These are phyloP conservation scores for Tiaroga cobitis DNA, from an alignment of 2,797 vertebrate species.

Conservation along the genomic window DNA sequence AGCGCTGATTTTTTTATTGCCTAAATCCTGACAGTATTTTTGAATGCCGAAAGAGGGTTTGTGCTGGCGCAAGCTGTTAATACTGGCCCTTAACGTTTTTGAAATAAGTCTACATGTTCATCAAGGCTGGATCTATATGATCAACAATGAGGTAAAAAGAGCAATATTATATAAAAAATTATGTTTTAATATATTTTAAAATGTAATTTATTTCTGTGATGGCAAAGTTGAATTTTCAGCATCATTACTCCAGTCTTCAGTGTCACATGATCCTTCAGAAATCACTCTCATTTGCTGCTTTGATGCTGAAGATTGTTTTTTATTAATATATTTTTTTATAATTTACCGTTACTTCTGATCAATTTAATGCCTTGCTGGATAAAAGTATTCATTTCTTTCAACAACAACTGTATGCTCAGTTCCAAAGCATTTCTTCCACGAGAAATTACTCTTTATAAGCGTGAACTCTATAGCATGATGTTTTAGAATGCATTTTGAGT, in stretches of 20 bases:
- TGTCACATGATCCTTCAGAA: not conserved
- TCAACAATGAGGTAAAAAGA: not conserved
- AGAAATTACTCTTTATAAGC: not conserved
- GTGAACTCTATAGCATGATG: not conserved
- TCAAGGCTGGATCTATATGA: not conserved
- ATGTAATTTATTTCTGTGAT: not conserved
- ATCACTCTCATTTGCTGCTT: not conserved
- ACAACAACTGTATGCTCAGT: too few relatives aligned
- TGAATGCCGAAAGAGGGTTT: too few relatives aligned
- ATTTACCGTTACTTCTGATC: not conserved
- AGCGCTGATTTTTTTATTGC: too few relatives aligned
- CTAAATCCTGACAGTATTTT: too few relatives aligned
- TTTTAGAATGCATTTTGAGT: not conserved
- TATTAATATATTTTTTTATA: not conserved
- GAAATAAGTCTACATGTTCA: not conserved
- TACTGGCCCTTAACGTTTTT: not conserved
- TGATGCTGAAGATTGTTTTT: not conserved
- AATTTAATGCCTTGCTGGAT: not conserved
- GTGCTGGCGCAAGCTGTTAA: too few relatives aligned
- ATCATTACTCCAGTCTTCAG: not conserved
- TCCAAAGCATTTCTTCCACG: not conserved
- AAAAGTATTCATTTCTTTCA: not conserved
- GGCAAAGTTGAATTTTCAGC: not conserved
- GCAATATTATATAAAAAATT: too few relatives aligned
- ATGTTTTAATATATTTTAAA: not conserved